These are phyloP conservation scores for Lepilemur ruficaudatus DNA, from an alignment of 2,797 vertebrate genomes.

Conservation along the genomic window DNA sequence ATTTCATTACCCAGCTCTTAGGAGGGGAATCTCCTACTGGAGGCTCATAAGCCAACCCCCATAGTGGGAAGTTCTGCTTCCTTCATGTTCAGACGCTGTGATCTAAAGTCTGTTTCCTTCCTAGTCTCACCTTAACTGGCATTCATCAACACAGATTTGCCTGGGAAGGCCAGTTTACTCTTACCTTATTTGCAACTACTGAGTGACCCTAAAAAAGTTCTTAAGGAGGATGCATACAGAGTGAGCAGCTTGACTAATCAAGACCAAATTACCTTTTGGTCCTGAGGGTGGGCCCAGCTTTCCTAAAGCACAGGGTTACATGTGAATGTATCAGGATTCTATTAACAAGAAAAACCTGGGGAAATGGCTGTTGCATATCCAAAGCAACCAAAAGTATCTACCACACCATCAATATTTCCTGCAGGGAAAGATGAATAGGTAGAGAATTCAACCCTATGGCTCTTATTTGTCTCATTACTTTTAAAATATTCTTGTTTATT, in stretches of 20 bases:
- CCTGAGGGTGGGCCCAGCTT: background rate
- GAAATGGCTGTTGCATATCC: background rate
- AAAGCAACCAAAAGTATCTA: background rate
- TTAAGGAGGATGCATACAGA: background rate
- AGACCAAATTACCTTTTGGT: background rate
- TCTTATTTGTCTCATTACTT: background rate
- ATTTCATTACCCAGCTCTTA: background rate
- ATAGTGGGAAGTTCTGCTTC: background rate
- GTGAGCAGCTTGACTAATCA: background rate
- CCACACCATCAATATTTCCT: background rate
- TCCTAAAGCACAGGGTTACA: background rate
- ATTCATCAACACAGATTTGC: background rate
- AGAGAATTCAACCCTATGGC: background rate
- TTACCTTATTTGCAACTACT: background rate
- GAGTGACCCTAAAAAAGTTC: background rate
- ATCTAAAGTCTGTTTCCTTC: background rate
- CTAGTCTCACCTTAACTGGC: background rate
- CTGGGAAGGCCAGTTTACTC: background rate
- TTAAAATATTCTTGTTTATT: background rate
- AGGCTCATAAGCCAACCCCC: background rate
- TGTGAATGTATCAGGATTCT: background rate
- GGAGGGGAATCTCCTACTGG: background rate
- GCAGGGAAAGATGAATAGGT: background rate
- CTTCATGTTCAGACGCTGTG: background rate
- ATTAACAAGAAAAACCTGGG: background rate